Evolutionary conservation across 2,113 vertebrate genomes (phyloP), one percentile per base, ranked within the genome.

Genomic region (Gopherus evgoodei): DNA sequence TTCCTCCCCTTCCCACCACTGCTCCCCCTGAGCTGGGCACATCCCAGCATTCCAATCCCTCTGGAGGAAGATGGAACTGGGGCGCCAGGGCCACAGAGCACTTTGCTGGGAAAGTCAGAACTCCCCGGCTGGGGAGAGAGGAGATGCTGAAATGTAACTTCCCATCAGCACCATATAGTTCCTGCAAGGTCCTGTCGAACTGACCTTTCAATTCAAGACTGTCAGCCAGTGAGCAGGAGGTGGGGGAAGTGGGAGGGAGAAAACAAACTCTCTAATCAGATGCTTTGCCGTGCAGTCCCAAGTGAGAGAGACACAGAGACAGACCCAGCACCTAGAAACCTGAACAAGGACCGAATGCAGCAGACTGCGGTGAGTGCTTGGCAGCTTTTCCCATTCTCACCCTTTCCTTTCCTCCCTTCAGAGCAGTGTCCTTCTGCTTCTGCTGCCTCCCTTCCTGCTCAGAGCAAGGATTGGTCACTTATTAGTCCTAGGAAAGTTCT

Each of bases 101-200:
- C n/a, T 35, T 11, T 38, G 17, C 50, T 1, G 56, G 79, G 82
- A 80, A 87, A 25, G 88, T 54, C 93, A 93, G 94, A 96, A 65
- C 91, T n/a, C 88, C 85, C 38, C 93, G 53, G 91, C 91, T 8
- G 76, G 91, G 96, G 94, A 91, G 90, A 89, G 87, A 57, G 95
- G 91, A 27, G 17, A 12, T 13, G 47, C 94, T 27, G 90, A 87
- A 96, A 13, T 89, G 6, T 84, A 95, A 81, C 94, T 84, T 96
- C 96, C 97, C 96, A 89, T 94, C 97, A 97, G 96, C 96, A 81
- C 96, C 89, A 94, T 65, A 88, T 79, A 87, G 96, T 95, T 96
- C 91, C 96, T 96, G 96, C 97, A 97, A 97, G 95, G 91, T 97
- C 95, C 93, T 97, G 94, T 91, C 90, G 49, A 93, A 95, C 93